Conservation (phyloP, 2,797 vertebrate genomes). For the Protosalanx chinensis region DNA sequence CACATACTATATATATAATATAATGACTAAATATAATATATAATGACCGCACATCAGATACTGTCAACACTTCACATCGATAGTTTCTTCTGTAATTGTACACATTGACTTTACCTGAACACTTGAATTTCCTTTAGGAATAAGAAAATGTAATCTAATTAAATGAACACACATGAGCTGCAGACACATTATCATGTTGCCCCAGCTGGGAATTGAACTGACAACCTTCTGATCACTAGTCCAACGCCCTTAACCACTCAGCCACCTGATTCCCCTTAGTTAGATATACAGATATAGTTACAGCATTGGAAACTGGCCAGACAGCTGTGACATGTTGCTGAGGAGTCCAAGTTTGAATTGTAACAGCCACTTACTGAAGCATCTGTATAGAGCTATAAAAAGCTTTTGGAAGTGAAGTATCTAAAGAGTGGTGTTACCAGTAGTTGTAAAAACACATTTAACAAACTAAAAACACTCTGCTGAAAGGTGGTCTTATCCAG, state of each 20-base stretch:
- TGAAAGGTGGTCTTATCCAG: neutral
- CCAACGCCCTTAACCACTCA: too few species aligned
- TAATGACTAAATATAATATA: too few species aligned
- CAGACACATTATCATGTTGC: too few species aligned
- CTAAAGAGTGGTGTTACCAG: neutral
- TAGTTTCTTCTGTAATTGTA: neutral
- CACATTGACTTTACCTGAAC: neutral
- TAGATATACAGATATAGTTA: too few species aligned
- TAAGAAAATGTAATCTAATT: too few species aligned
- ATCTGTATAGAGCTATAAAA: slow-evolving; percentile 15
- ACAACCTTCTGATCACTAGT: too few species aligned
- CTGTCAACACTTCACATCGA: neutral
- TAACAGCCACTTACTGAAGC: slow-evolving; percentile 4
- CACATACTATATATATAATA: too few species aligned
- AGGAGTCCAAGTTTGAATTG: slow-evolving; percentile 5
- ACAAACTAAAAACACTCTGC: neutral
- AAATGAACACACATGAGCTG: too few species aligned
- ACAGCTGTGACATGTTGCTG: slow-evolving; percentile 2
- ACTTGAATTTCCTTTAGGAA: too few species aligned
- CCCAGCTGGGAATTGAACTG: too few species aligned
- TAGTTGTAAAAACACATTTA: slow-evolving; percentile 6
- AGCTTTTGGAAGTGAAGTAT: slow-evolving; percentile 16
- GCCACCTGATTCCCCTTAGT: too few species aligned
- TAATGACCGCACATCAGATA: neutral
- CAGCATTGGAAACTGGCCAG: neutral